Base-by-base conservation (phyloP, 2,113 vertebrate genomes). In the Oreochromis tanganicae region DNA sequence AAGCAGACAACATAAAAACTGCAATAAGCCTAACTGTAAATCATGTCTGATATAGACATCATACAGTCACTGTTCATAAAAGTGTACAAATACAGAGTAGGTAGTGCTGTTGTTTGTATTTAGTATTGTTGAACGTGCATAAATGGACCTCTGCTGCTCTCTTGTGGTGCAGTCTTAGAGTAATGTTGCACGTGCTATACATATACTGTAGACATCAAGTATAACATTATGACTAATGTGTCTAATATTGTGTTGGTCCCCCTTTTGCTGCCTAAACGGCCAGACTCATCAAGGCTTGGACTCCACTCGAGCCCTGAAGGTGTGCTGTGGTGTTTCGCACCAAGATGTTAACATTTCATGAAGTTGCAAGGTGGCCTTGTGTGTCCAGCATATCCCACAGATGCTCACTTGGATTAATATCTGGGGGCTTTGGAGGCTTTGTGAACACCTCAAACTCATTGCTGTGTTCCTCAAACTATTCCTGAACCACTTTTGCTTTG, bases 141-240 rank as follows among this genome's bases (percentile, higher is more conserved):
- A 7, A 85, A 19, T 2, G n/a, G 85, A 6, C 55, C 85, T 92
- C 81, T 96, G 89, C 91, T 95, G 94, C 92, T 46, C 90, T 88
- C 96, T 95, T 82, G 93, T 94, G 96, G 94, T 66, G 13, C 1
- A 48, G 36, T 48, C 41, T 34, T 41, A 36, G 55, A 84, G 2
- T 32, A 48, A 32, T 50, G 24, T 50, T 78, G 61, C 11, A 21
- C 19, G 9, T 38, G 9, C 61, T 68, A 38, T 3, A 2, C 61
- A 66, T 38, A 66, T 12, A 66, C 61, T 66, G 19, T 68, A 21
- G 17, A 38, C 61, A 68, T 68, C 6, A 38, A 21, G 61, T 38
- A 21, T 68, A 68, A 68, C 19, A 68, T 68, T 68, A 38, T 68
- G 61, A 68, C 34, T 68, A 68, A 38, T 38, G 19, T 68, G 61